These are phyloP conservation scores for Hyles lineata DNA, from an alignment of 2,888 invertebrate species.

Conservation along the genomic window DNA sequence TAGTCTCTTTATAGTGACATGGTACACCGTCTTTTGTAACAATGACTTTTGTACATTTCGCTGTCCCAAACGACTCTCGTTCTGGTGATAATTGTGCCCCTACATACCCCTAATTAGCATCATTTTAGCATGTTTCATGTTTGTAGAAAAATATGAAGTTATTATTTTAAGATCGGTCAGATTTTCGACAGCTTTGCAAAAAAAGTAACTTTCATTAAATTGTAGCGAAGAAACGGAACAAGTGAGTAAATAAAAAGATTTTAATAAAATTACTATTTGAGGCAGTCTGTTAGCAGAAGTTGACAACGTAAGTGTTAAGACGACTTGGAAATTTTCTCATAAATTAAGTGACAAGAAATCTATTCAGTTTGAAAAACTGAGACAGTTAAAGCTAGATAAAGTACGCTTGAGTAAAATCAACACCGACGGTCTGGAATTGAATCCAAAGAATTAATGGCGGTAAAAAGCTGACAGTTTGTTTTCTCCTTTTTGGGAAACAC, in stretches of 20 bases:
- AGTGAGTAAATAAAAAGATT: too few relatives aligned
- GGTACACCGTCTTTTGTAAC: not conserved
- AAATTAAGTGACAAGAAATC: constrained; percentile 6
- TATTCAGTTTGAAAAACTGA: not conserved
- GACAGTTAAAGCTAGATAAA: constrained; percentile 3
- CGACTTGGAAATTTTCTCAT: not conserved
- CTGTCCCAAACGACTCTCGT: not conserved
- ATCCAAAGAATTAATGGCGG: not conserved
- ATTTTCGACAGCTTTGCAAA: too few relatives aligned
- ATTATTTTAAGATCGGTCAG: too few relatives aligned
- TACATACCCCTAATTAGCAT: too few relatives aligned
- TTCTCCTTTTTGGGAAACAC: not conserved
- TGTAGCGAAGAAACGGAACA: too few relatives aligned
- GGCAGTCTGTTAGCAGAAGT: too few relatives aligned
- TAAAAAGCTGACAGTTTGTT: not conserved
- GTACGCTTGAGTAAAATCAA: not conserved
- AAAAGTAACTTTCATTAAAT: too few relatives aligned
- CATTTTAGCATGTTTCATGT: too few relatives aligned
- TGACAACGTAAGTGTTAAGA: not conserved
- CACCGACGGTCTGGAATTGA: not conserved
- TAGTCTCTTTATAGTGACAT: constrained; percentile 3
- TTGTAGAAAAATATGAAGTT: too few relatives aligned
- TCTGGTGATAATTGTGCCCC: not conserved
- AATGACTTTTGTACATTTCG: constrained; percentile 10
- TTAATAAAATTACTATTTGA: too few relatives aligned